A percentile compares a stretch with the other conserved stretches of the same genome.
Evolutionary conservation across 2,113 vertebrate genomes (phyloP).

Genomic region (Arothron firmamentum): DNA sequence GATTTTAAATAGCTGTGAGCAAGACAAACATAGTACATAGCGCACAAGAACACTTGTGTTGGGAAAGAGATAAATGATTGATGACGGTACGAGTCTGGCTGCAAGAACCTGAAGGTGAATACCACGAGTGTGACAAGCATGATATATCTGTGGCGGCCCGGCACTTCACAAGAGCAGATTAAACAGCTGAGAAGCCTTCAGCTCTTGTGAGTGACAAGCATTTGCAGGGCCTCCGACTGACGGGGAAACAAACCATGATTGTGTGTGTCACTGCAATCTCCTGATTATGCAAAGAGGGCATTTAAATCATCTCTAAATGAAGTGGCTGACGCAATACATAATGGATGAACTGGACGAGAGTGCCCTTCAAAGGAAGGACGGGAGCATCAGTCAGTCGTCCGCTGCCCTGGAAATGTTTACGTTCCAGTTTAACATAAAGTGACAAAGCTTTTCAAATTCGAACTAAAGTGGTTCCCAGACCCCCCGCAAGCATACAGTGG

Average conservation of each 20-base stretch:
- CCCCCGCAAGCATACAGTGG: no score
- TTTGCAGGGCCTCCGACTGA: not conserved
- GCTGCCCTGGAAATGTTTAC: not conserved
- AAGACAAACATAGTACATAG: not conserved
- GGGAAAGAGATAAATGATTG: constrained; percentile 28
- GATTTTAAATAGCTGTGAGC: constrained; percentile 20
- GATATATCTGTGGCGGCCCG: constrained; percentile 7
- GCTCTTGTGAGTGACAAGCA: not conserved
- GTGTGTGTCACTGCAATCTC: not conserved
- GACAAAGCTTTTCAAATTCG: no score
- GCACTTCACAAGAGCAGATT: not conserved
- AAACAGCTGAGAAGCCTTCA: not conserved
- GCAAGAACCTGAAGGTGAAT: constrained; percentile 12
- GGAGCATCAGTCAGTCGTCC: not conserved
- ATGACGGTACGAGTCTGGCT: constrained; percentile 10
- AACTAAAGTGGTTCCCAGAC: no score
- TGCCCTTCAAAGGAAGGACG: not conserved
- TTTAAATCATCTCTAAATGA: not conserved
- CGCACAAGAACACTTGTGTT: constrained; percentile 13
- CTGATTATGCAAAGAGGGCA: not conserved
- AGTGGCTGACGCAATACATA: not conserved
- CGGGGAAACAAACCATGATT: not conserved
- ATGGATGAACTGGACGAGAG: no score
- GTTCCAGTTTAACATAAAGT: not conserved
- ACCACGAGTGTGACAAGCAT: constrained; percentile 1